Percentiles rank a stretch among this genome's conserved stretches.
Evolutionary conservation across 2,797 vertebrate genomes (phyloP).

Genomic region (Microcaecilia unicolor): DNA sequence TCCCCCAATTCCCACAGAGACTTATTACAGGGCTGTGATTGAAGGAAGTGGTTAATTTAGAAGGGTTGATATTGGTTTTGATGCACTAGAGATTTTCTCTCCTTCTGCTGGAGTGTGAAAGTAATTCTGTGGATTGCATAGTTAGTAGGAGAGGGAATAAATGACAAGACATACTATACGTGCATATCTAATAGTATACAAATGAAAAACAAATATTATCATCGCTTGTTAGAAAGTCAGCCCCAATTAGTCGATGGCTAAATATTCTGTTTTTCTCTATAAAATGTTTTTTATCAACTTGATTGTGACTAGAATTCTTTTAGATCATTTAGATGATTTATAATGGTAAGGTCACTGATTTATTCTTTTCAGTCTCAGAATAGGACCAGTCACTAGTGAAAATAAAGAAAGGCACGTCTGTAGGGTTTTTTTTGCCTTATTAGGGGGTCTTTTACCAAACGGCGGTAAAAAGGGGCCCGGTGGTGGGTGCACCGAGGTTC

Average conservation of each 20-base stretch:
- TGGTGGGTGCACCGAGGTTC: no score
- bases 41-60: conserved; percentile 58
- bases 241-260: conserved; percentile 11
- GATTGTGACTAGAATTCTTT: neutral
- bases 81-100: conserved; percentile 45
- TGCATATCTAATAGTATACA: conserved; percentile 9
- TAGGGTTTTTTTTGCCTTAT: no score
- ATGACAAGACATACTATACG: conserved; percentile 8
- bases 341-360: no score
- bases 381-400: no score
- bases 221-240: conserved; percentile 1
- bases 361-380: no score
- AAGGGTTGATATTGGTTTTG: conserved; percentile 58
- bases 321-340: no score
- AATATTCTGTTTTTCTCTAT: conserved; percentile 5
- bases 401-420: no score
- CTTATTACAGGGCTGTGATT: conserved; percentile 60
- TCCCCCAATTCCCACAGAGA: conserved; percentile 52
- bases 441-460: no score
- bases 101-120: conserved; percentile 27
- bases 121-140: conserved; percentile 23
- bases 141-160: conserved; percentile 8
- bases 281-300: neutral
- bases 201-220: neutral
- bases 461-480: no score